phyloP scores from a whole-genome alignment of 2,888 invertebrate species.

The Andrena fulva region DNA sequence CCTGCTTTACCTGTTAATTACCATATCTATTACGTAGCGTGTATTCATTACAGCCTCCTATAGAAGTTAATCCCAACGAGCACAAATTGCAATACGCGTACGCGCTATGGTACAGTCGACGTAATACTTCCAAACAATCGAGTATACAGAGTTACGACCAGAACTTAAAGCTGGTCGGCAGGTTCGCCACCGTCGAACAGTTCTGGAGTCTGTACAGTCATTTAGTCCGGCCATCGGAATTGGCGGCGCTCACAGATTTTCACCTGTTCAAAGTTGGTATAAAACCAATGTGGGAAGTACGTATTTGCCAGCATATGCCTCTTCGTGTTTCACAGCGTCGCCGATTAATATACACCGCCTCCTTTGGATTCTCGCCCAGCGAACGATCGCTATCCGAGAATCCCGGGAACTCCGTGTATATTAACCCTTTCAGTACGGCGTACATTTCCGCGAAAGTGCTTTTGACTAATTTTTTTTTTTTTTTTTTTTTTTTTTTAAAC shows the following conservation, averaged over 20 bases:
- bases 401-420: background rate
- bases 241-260: constrained; percentile 96
- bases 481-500: too few species aligned
- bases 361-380: too few species aligned
- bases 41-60: constrained; percentile 85
- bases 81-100: constrained; percentile 97
- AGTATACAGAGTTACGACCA: constrained; percentile 88
- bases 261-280: constrained; percentile 99
- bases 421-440: background rate
- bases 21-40: constrained; percentile 13
- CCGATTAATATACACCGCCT: background rate
- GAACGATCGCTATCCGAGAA: too few species aligned
- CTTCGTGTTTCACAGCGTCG: background rate
- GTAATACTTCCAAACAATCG: constrained; percentile 87
- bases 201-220: constrained; percentile 99
- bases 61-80: constrained; percentile 93
- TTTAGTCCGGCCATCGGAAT: constrained; percentile 94
- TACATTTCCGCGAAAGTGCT: too few species aligned
- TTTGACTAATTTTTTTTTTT: too few species aligned
- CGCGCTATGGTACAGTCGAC: constrained; percentile 94
- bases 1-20: background rate
- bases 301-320: constrained; percentile 56
- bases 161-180: constrained; percentile 94
- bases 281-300: constrained; percentile 99
- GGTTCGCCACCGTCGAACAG: constrained; percentile 97